These are phyloP conservation scores for Hymenochirus boettgeri DNA, from an alignment of 2,113 vertebrate genomes.

Conservation along the genomic window DNA sequence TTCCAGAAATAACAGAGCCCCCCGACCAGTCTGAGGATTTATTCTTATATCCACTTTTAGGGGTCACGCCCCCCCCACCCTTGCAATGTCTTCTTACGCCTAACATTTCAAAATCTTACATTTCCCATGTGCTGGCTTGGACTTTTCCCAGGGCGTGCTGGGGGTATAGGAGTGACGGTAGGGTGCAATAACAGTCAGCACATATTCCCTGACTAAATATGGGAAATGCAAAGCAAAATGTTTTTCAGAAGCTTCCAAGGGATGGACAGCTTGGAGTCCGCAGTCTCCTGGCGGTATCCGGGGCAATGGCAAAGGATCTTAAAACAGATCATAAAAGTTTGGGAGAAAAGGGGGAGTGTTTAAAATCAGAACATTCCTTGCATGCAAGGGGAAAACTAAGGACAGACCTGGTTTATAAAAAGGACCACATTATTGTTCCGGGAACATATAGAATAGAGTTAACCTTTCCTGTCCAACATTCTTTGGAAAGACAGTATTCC, in stretches of 20 bases:
- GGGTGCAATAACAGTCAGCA: slow-evolving; percentile 41
- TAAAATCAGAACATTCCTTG: background rate
- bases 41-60: slow-evolving; percentile 8
- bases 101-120: slow-evolving; percentile 11
- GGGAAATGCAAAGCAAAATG: slow-evolving; percentile 47
- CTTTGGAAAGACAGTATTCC: too few relatives aligned
- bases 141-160: slow-evolving; percentile 17
- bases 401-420: too few relatives aligned
- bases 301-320: background rate
- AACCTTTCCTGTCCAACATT: too few relatives aligned
- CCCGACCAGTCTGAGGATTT: background rate
- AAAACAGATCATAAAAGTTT: too few relatives aligned
- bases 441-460: too few relatives aligned
- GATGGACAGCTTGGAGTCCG: slow-evolving; percentile 54
- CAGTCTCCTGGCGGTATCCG: slow-evolving; percentile 5
- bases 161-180: slow-evolving; percentile 20
- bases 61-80: background rate
- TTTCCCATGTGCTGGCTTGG: slow-evolving; percentile 14
- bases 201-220: slow-evolving; percentile 55
- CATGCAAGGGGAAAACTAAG: too few relatives aligned
- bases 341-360: background rate
- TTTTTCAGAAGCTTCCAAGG: slow-evolving; percentile 37
- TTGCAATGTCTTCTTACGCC: slow-evolving; percentile 20
- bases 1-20: slow-evolving; percentile 16
- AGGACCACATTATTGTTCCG: too few relatives aligned